Evolutionary conservation across 2,797 vertebrate genomes (phyloP).

Genomic region (Lacerta bilineata): DNA sequence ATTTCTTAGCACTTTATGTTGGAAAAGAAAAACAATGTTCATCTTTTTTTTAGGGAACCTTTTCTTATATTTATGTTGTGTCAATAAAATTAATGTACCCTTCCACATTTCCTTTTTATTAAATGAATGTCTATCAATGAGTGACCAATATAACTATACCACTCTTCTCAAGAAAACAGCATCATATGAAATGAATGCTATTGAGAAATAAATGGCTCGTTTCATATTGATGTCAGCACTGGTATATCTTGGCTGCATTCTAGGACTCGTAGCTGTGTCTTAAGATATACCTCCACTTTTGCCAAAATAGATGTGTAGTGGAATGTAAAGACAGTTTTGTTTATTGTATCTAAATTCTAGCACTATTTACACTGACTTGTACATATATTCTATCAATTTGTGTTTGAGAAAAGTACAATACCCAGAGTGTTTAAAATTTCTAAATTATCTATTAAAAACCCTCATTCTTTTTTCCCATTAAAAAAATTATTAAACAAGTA

Average conservation of each 20-base stretch:
- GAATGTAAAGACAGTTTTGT: slow-evolving; percentile 75
- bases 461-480: slow-evolving; percentile 66
- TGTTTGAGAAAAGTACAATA: slow-evolving; percentile 59
- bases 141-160: slow-evolving; percentile 67
- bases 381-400: slow-evolving; percentile 69
- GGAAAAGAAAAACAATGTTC: slow-evolving; percentile 61
- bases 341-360: slow-evolving; percentile 71
- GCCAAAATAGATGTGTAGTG: slow-evolving; percentile 78
- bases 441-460: slow-evolving; percentile 59
- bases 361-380: slow-evolving; percentile 66
- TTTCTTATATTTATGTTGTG: slow-evolving; percentile 78
- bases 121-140: slow-evolving; percentile 75
- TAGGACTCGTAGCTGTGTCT: slow-evolving; percentile 72
- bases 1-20: slow-evolving; percentile 83
- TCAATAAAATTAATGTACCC: slow-evolving; percentile 72
- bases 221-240: slow-evolving; percentile 65
- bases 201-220: slow-evolving; percentile 68
- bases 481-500: slow-evolving; percentile 64
- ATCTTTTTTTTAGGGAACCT: slow-evolving; percentile 58
- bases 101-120: slow-evolving; percentile 74
- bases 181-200: slow-evolving; percentile 66
- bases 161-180: slow-evolving; percentile 59
- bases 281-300: slow-evolving; percentile 80
- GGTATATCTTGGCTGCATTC: slow-evolving; percentile 66
- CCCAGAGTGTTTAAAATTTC: slow-evolving; percentile 70